Percentiles rank a stretch among this genome's conserved stretches.
phyloP scores from a whole-genome alignment of 2,113 vertebrate genomes.

The Xiphias gladius region DNA sequence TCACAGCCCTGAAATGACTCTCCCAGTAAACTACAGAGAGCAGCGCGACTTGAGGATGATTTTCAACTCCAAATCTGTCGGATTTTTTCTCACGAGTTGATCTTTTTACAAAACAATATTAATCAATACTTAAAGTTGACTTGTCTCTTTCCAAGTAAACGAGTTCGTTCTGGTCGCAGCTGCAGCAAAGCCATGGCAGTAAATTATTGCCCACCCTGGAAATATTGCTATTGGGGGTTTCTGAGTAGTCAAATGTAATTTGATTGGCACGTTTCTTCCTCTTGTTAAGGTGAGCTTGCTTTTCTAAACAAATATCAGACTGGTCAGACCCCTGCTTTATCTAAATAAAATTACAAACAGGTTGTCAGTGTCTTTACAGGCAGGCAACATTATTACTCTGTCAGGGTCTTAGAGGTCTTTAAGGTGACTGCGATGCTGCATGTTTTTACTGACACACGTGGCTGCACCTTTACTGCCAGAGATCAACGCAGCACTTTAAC shows the following conservation, averaged over 20 bases:
- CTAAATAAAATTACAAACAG: not conserved
- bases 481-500: not conserved
- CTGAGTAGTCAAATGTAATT: conserved; percentile 7
- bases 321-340: not conserved
- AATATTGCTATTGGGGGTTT: not conserved
- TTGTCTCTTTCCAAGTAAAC: not conserved
- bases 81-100: not conserved
- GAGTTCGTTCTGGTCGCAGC: not conserved
- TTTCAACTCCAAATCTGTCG: not conserved
- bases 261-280: conserved; percentile 5
- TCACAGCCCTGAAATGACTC: not conserved
- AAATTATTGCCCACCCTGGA: not conserved
- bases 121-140: not conserved
- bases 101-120: conserved; percentile 5
- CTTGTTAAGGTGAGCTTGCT: conserved; percentile 8
- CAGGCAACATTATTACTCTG: not conserved
- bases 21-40: not conserved
- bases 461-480: not conserved
- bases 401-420: not conserved
- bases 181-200: not conserved
- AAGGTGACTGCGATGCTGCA: not conserved
- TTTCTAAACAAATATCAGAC: not conserved
- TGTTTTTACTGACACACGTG: not conserved
- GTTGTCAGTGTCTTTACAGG: not conserved
- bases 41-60: not conserved